Evolutionary conservation across 2,888 invertebrate species (phyloP).

Genomic region (Erebia ligea): DNA sequence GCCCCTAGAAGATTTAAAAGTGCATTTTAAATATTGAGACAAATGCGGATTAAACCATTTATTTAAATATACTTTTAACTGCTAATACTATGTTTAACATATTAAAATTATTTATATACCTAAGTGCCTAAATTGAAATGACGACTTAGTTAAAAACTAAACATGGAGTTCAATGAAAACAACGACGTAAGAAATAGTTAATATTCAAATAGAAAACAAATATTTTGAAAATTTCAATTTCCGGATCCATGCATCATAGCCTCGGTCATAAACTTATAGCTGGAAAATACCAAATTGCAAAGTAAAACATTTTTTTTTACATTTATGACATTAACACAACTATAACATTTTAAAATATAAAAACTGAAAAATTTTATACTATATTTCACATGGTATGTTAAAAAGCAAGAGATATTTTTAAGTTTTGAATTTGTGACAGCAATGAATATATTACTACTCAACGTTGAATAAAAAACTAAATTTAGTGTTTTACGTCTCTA

Average conservation of each 20-base stretch:
- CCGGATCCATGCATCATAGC: no score
- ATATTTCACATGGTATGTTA: neutral
- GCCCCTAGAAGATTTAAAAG: neutral
- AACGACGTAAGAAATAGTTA: no score
- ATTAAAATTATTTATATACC: no score
- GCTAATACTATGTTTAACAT: neutral
- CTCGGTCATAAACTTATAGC: no score
- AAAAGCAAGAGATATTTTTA: neutral
- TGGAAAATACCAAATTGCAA: no score
- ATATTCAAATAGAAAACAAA: no score
- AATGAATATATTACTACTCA: conserved; percentile 1
- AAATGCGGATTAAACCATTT: neutral
- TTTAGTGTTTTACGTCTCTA: conserved; percentile 21
- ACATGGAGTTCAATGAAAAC: no score
- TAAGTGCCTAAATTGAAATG: no score
- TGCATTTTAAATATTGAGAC: neutral
- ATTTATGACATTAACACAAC: no score
- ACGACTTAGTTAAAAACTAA: no score
- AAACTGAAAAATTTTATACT: neutral
- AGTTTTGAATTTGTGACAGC: neutral
- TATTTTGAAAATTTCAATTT: no score
- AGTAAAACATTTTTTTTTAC: no score
- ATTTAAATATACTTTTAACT: neutral
- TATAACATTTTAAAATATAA: neutral
- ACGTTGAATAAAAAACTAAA: conserved; percentile 21